Percentiles rank a stretch among this genome's conserved stretches.
Evolutionary conservation across 2,797 vertebrate species (phyloP).

Genomic region (Catharus ustulatus): DNA sequence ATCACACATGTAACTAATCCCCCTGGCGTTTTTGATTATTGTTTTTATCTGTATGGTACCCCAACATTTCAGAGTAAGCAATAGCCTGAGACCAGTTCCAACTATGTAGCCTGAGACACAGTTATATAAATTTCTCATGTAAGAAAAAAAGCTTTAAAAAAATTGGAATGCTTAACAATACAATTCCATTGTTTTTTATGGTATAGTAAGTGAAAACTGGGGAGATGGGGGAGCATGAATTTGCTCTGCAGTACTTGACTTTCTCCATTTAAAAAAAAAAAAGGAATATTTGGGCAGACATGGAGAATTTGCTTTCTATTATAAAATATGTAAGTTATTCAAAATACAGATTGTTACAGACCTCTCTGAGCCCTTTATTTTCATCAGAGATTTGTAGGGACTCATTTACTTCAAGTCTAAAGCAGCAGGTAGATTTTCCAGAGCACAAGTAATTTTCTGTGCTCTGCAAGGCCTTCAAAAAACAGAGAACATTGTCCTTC

Average conservation of each 20-base stretch:
- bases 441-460: neutral
- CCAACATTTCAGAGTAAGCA: neutral
- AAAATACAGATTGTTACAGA: neutral
- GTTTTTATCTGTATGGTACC: neutral
- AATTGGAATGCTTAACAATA: neutral
- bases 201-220: neutral
- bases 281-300: neutral
- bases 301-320: neutral
- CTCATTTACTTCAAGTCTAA: neutral
- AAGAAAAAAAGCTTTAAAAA: no score
- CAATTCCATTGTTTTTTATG: accelerated
- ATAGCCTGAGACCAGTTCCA: neutral
- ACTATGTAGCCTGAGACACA: accelerated
- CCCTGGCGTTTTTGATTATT: accelerated
- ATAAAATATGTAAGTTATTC: neutral
- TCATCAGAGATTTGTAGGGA: neutral
- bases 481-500: neutral
- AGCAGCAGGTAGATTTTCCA: neutral
- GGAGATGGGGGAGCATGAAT: neutral
- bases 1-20: neutral
- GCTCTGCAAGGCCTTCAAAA: neutral
- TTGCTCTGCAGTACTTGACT: accelerated
- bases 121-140: neutral
- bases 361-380: neutral
- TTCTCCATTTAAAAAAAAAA: neutral